Conservation (phyloP, 2,888 invertebrate species). For the Agrochola litura region DNA sequence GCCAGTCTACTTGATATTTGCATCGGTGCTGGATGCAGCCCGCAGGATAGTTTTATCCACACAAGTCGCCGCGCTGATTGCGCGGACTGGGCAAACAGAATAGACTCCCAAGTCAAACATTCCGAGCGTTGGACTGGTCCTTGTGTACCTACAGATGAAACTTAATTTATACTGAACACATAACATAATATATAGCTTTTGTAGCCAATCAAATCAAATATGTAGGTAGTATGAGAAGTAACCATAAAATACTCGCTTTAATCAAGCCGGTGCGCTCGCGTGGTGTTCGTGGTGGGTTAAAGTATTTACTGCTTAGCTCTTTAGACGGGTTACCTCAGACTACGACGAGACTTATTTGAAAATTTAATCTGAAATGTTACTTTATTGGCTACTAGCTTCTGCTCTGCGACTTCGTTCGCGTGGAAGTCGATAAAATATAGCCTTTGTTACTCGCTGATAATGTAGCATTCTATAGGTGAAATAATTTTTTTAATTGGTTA, state of each 20-base stretch:
- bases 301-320: constrained; percentile 31
- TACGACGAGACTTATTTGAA: background rate
- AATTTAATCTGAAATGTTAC: background rate
- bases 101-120: constrained; percentile 79
- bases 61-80: constrained; percentile 77
- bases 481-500: no score
- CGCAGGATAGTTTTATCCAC: constrained; percentile 60
- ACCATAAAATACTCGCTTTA: constrained; percentile 38
- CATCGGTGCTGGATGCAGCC: constrained; percentile 49
- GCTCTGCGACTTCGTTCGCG: no score
- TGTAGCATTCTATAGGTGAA: no score
- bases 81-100: constrained; percentile 78
- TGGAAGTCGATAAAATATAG: no score
- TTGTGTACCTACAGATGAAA: constrained; percentile 68
- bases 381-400: background rate
- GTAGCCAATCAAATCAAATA: constrained; percentile 60
- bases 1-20: constrained; percentile 17
- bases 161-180: constrained; percentile 63
- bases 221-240: constrained; percentile 43
- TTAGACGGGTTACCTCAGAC: constrained; percentile 4
- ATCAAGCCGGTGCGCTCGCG: constrained; percentile 26
- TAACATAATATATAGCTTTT: constrained; percentile 53
- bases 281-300: constrained; percentile 6
- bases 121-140: constrained; percentile 57
- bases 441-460: no score